Percentiles rank a stretch among this genome's conserved stretches.
Evolutionary conservation across 2,113 vertebrate species (phyloP).

Genomic region (Tachycineta bicolor): DNA sequence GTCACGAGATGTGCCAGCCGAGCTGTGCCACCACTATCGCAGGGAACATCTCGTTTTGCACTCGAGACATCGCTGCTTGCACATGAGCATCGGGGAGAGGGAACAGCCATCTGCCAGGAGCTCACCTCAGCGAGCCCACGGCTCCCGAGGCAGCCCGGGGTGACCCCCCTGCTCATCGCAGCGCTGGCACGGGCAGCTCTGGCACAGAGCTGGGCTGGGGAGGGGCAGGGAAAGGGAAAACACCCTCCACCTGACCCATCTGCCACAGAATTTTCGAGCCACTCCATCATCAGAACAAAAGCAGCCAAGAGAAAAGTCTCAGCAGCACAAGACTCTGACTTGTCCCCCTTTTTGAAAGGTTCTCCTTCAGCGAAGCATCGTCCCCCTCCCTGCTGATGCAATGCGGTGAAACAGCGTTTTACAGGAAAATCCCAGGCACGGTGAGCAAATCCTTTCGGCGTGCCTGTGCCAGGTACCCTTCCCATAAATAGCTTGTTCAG

Average conservation of each 20-base stretch:
- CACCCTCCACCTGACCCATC: fast-evolving
- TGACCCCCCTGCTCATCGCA: neutral
- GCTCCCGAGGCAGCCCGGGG: neutral
- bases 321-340: neutral
- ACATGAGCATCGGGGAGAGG: neutral
- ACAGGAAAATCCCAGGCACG: neutral
- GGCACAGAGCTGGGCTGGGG: neutral
- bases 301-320: neutral
- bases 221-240: neutral
- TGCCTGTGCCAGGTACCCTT: constrained; percentile 3
- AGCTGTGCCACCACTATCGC: neutral
- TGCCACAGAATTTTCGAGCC: neutral
- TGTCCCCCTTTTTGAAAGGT: neutral
- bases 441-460: neutral
- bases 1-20: neutral
- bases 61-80: neutral
- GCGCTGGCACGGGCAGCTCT: too few species aligned
- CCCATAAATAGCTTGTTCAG: constrained; percentile 24
- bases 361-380: neutral
- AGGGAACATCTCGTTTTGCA: constrained; percentile 4
- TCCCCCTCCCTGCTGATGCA: neutral
- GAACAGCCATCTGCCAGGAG: neutral
- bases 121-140: neutral
- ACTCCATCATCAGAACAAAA: fast-evolving
- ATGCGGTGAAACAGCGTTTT: neutral